Evolutionary conservation across 1,140 invertebrate species (phyloP).

Genomic region (Acarapis woodi): DNA sequence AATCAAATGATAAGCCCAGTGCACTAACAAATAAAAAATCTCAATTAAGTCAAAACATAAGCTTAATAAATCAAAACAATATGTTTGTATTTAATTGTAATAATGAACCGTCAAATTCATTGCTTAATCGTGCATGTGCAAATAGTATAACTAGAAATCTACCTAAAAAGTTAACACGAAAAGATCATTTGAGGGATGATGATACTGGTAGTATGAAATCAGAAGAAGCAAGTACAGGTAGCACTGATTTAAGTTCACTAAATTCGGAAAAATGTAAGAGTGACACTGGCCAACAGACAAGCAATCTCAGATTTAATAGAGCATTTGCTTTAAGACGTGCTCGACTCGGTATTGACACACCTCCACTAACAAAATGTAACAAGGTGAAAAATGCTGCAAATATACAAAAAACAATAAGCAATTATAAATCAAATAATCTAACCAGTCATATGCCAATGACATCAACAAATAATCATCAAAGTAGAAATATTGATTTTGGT

Average conservation of each 20-base stretch:
- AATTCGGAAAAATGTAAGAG: neutral
- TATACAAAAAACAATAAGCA: constrained; percentile 3
- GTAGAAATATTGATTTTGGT: neutral
- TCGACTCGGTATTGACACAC: constrained; percentile 16
- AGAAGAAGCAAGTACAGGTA: neutral
- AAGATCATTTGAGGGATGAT: too few species aligned
- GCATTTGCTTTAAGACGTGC: constrained; percentile 21
- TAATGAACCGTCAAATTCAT: neutral
- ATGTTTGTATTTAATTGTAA: neutral
- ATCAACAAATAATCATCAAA: constrained; percentile 1
- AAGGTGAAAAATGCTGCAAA: constrained; percentile 18
- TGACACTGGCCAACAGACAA: neutral
- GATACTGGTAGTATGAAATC: neutral
- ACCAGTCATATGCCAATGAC: constrained; percentile 5
- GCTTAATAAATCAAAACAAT: neutral
- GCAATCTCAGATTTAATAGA: constrained; percentile 18
- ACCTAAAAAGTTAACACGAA: neutral
- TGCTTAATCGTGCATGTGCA: neutral
- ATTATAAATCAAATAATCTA: neutral
- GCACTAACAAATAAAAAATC: neutral
- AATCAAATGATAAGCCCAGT: constrained; percentile 5
- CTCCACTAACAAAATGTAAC: constrained; percentile 8
- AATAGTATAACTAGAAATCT: neutral
- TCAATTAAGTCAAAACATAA: neutral
- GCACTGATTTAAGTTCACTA: too few species aligned